Evolutionary conservation across 2,888 invertebrate species (phyloP).

Genomic region (Cyclophora punctaria): DNA sequence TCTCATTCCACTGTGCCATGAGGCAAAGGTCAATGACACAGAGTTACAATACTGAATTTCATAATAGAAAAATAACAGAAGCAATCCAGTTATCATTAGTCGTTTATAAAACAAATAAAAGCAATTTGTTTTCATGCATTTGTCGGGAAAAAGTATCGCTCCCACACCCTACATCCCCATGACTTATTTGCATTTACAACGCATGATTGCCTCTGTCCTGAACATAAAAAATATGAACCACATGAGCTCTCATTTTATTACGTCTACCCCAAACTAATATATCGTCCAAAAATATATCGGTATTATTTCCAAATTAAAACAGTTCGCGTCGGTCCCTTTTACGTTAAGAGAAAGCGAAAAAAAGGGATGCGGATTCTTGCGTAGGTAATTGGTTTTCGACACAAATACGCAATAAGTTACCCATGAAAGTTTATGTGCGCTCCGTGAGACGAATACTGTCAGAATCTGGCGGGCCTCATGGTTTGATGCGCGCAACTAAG

Average conservation of each 20-base stretch:
- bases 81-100: too few relatives aligned
- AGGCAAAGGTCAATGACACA: too few relatives aligned
- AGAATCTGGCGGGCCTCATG: constrained; percentile 23
- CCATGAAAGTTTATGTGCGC: constrained; percentile 49
- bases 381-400: constrained; percentile 55
- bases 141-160: too few relatives aligned
- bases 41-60: too few relatives aligned
- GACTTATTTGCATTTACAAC: constrained; percentile 1
- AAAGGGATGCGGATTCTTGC: constrained; percentile 35
- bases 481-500: constrained; percentile 29
- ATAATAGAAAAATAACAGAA: too few relatives aligned
- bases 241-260: constrained; percentile 10
- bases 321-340: constrained; percentile 26
- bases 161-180: too few relatives aligned
- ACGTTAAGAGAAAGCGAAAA: constrained; percentile 28
- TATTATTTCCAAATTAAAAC: constrained; percentile 35
- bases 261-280: constrained; percentile 15
- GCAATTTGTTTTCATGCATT: too few relatives aligned
- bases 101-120: too few relatives aligned
- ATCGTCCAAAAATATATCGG: constrained; percentile 19
- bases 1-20: too few relatives aligned
- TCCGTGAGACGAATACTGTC: constrained; percentile 42
- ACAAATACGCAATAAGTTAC: constrained; percentile 56
- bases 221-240: constrained; percentile 4
- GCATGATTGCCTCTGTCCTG: constrained; percentile 1